A percentile compares a stretch with the other conserved stretches of the same genome.
Conservation (phyloP, 1,140 invertebrate genomes). For the Odontomachus brunneus region DNA sequence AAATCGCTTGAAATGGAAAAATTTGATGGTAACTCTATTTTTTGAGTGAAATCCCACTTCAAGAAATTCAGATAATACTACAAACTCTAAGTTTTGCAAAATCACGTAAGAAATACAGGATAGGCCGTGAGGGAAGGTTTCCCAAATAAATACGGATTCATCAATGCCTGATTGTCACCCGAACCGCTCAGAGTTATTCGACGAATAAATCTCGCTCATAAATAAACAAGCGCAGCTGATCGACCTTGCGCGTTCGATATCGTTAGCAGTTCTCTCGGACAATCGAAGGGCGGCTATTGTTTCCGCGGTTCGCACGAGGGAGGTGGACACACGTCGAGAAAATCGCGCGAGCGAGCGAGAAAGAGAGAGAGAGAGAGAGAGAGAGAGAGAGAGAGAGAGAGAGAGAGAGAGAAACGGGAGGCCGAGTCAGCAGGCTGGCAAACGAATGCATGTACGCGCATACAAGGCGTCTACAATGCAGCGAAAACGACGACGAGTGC, state of each 20-base stretch:
- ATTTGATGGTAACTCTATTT: too few species aligned
- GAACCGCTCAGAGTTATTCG: too few species aligned
- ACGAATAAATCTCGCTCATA: too few species aligned
- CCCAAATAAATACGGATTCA: too few species aligned
- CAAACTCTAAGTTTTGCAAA: too few species aligned
- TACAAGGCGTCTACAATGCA: slow-evolving; percentile 17
- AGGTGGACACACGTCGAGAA: slow-evolving; percentile 3
- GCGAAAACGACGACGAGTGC: not conserved
- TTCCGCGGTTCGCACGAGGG: not conserved
- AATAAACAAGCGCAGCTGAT: too few species aligned
- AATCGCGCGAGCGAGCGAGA: slow-evolving; percentile 34
- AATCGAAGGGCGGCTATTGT: slow-evolving; percentile 45
- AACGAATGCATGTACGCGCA: not conserved
- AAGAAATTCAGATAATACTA: too few species aligned
- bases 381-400: slow-evolving; percentile 42
- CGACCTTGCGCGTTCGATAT: not conserved
- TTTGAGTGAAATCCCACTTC: too few species aligned
- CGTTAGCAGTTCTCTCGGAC: slow-evolving; percentile 24
- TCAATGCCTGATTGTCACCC: too few species aligned
- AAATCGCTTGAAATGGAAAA: too few species aligned
- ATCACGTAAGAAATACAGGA: too few species aligned
- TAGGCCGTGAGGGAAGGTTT: too few species aligned
- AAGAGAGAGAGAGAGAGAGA: slow-evolving; percentile 2
- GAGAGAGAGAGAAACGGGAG: slow-evolving; percentile 26
- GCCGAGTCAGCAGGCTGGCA: not conserved